A percentile compares a stretch with the other conserved stretches of the same genome.
These are phyloP conservation scores for Phoenicopterus ruber DNA, from an alignment of 2,113 vertebrate genomes.

Conservation along the genomic window DNA sequence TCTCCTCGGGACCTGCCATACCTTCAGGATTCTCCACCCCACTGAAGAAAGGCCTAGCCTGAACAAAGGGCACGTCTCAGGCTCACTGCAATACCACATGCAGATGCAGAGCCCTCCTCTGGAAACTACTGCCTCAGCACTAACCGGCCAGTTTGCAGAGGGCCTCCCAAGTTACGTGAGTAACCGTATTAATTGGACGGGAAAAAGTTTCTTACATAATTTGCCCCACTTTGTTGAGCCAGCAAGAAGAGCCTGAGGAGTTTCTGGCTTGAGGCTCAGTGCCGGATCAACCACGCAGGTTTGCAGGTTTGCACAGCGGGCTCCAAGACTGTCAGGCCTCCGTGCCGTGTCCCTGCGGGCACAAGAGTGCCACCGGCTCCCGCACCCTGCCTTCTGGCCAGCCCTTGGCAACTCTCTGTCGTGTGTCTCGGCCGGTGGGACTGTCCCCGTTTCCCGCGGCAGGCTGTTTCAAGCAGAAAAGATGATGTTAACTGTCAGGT, in stretches of 20 bases:
- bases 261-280: not conserved
- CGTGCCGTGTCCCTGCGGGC: accelerated
- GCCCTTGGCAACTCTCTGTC: not conserved
- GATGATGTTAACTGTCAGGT: not conserved
- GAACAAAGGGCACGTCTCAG: not conserved
- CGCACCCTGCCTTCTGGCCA: not conserved
- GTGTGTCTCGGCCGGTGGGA: not conserved
- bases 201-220: not conserved
- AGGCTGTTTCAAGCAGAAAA: not conserved
- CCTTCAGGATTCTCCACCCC: not conserved
- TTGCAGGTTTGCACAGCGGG: not conserved
- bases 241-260: not conserved
- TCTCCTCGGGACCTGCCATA: not conserved
- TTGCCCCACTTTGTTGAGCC: not conserved
- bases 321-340: not conserved
- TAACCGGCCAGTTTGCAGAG: not conserved
- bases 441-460: not conserved
- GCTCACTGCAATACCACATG: not conserved
- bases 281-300: not conserved
- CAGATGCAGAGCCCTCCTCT: not conserved
- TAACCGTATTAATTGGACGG: not conserved
- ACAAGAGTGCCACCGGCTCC: not conserved
- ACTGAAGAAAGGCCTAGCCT: not conserved
- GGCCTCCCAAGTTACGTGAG: not conserved
- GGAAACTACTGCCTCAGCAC: not conserved